Conservation (phyloP, 2,113 vertebrate genomes). For the Zeus faber region DNA sequence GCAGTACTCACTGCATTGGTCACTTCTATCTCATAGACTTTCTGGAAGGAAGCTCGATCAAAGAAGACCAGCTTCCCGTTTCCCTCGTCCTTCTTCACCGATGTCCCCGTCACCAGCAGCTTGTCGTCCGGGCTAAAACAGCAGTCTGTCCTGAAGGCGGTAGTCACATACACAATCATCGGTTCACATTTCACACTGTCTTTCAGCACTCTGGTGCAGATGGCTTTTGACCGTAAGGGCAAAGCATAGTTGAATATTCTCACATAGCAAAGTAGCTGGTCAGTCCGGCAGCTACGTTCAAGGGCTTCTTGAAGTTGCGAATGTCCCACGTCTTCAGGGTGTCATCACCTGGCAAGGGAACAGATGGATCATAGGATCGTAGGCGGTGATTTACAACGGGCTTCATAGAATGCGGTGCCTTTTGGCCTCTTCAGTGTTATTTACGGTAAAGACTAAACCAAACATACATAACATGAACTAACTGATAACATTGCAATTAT, state of each 20-base stretch:
- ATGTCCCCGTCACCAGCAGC: conserved; percentile 90
- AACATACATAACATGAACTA: too few species aligned
- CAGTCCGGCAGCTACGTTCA: conserved; percentile 82
- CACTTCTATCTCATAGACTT: conserved; percentile 90
- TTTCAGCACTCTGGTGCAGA: too few species aligned
- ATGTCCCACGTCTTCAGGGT: conserved; percentile 95
- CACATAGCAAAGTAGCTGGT: conserved; percentile 91
- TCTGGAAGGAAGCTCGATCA: conserved; percentile 82
- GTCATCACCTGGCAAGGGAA: conserved; percentile 83
- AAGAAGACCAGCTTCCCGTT: conserved; percentile 91
- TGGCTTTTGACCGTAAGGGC: too few species aligned
- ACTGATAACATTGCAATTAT: too few species aligned
- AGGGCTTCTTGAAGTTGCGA: conserved; percentile 90
- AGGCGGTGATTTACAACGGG: conserved; percentile 10
- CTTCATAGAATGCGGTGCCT: background rate
- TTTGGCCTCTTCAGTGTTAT: too few species aligned
- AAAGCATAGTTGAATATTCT: too few species aligned
- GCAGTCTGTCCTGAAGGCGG: conserved; percentile 87
- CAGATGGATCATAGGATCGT: background rate
- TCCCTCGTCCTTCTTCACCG: conserved; percentile 87
- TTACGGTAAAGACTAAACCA: too few species aligned
- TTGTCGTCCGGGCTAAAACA: conserved; percentile 97
- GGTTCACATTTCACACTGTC: conserved; percentile 12
- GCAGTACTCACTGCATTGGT: conserved; percentile 83
- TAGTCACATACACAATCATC: conserved; percentile 7